Conservation (phyloP, 2,888 invertebrate species). For the Eupithecia vulgata region DNA sequence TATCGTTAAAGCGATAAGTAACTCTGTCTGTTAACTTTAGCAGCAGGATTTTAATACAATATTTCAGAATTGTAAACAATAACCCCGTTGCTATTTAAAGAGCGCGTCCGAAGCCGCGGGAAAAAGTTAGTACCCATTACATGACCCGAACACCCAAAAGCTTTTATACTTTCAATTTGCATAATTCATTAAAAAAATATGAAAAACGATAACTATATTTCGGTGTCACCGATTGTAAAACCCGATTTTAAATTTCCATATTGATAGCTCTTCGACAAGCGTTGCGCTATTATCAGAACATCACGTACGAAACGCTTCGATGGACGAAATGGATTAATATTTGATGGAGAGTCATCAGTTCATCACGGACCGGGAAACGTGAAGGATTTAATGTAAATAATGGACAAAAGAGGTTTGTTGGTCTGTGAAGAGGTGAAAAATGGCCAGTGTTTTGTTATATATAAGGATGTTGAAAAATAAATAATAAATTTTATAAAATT, state of each 20-base stretch:
- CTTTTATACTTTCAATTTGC: background rate
- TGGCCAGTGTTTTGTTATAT: background rate
- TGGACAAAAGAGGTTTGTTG: background rate
- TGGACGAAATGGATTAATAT: conserved; percentile 37
- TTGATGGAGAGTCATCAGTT: conserved; percentile 32
- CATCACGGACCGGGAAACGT: conserved; percentile 8
- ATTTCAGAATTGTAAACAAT: too few species aligned
- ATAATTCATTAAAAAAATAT: conserved; percentile 8
- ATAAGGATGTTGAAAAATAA: too few species aligned
- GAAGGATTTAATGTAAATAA: background rate
- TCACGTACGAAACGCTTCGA: conserved; percentile 35
- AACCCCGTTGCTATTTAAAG: too few species aligned
- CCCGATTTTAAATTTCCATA: conserved; percentile 37
- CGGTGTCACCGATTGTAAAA: conserved; percentile 34
- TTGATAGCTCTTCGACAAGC: conserved; percentile 20
- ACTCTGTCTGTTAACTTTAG: too few species aligned
- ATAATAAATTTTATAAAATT: too few species aligned
- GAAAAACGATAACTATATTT: conserved; percentile 28
- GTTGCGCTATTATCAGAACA: conserved; percentile 29
- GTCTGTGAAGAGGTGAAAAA: background rate
- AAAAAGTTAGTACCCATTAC: too few species aligned
- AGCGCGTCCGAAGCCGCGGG: too few species aligned
- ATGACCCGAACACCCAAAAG: background rate
- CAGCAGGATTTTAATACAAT: too few species aligned
- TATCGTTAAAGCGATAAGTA: too few species aligned